phyloP scores from a whole-genome alignment of 1,140 invertebrate genomes.

The Temnothorax longispinosus region DNA sequence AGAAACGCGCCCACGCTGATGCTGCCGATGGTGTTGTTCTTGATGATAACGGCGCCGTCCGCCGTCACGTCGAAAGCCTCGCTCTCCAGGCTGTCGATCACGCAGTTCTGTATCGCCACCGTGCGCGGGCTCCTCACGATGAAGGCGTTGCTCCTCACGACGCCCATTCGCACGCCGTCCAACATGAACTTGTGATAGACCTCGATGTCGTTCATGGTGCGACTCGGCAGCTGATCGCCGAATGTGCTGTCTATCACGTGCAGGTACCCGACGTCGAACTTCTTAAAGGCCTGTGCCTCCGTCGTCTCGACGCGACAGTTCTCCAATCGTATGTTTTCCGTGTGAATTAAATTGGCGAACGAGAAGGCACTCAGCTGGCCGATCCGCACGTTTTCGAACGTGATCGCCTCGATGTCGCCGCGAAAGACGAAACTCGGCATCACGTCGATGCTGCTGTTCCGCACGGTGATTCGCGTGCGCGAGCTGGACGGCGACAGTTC shows the following conservation, averaged over 20 bases:
- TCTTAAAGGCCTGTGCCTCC: slow-evolving; percentile 92
- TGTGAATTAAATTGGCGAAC: slow-evolving; percentile 89
- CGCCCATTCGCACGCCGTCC: slow-evolving; percentile 82
- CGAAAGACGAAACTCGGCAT: slow-evolving; percentile 90
- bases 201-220: slow-evolving; percentile 90
- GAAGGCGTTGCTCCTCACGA: slow-evolving; percentile 86
- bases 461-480: slow-evolving; percentile 79
- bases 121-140: slow-evolving; percentile 87
- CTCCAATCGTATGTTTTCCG: slow-evolving; percentile 81
- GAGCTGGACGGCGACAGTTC: slow-evolving; percentile 76
- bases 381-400: slow-evolving; percentile 88
- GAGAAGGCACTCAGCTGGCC: slow-evolving; percentile 89
- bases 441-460: slow-evolving; percentile 85
- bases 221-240: slow-evolving; percentile 87
- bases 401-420: slow-evolving; percentile 89
- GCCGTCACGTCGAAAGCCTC: slow-evolving; percentile 89
- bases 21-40: slow-evolving; percentile 88
- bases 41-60: slow-evolving; percentile 88
- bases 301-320: slow-evolving; percentile 87
- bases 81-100: slow-evolving; percentile 87
- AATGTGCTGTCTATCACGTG: slow-evolving; percentile 87
- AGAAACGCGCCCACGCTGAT: slow-evolving; percentile 88
- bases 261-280: slow-evolving; percentile 89
- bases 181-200: slow-evolving; percentile 88
- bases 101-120: slow-evolving; percentile 88